phyloP scores from a whole-genome alignment of 1,140 invertebrate genomes.

The Agrypnia vestita region DNA sequence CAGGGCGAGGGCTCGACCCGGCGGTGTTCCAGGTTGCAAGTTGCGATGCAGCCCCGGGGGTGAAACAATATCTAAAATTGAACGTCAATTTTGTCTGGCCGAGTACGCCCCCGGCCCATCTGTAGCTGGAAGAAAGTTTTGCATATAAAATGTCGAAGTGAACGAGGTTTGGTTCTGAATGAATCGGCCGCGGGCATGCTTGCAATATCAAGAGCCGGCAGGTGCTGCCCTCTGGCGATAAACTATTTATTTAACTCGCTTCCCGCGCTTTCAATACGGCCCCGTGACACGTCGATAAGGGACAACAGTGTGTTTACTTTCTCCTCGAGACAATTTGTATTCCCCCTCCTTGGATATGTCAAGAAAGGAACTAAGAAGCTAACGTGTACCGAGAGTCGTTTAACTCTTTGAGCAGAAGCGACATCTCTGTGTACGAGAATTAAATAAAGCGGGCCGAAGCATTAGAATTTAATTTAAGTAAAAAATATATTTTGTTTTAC shows the following conservation, averaged over 20 bases:
- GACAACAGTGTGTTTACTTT: slow-evolving; percentile 32
- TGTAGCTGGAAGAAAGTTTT: slow-evolving; percentile 38
- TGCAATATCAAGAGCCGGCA: slow-evolving; percentile 28
- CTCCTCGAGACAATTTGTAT: slow-evolving; percentile 11
- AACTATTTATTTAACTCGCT: slow-evolving; percentile 41
- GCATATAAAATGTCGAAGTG: slow-evolving; percentile 41
- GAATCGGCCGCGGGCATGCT: slow-evolving; percentile 31
- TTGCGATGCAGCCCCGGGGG: slow-evolving; percentile 22
- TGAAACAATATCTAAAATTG: slow-evolving; percentile 41
- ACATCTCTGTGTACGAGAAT: not conserved
- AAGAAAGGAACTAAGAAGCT: not conserved
- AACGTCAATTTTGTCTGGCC: slow-evolving; percentile 41
- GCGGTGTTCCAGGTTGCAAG: slow-evolving; percentile 26
- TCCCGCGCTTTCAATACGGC: slow-evolving; percentile 40
- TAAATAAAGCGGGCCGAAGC: slow-evolving; percentile 5
- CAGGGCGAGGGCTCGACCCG: not conserved
- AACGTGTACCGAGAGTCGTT: not conserved
- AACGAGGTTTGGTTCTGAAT: slow-evolving; percentile 32
- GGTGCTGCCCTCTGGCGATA: slow-evolving; percentile 20
- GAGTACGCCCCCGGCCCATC: slow-evolving; percentile 33
- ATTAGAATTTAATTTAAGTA: not conserved
- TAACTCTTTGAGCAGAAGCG: not conserved
- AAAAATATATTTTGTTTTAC: too few species aligned
- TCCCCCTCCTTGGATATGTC: slow-evolving; percentile 3
- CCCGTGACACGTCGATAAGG: slow-evolving; percentile 25